Evolutionary conservation across 2,797 vertebrate genomes (phyloP).

Genomic region (Anguilla anguilla): DNA sequence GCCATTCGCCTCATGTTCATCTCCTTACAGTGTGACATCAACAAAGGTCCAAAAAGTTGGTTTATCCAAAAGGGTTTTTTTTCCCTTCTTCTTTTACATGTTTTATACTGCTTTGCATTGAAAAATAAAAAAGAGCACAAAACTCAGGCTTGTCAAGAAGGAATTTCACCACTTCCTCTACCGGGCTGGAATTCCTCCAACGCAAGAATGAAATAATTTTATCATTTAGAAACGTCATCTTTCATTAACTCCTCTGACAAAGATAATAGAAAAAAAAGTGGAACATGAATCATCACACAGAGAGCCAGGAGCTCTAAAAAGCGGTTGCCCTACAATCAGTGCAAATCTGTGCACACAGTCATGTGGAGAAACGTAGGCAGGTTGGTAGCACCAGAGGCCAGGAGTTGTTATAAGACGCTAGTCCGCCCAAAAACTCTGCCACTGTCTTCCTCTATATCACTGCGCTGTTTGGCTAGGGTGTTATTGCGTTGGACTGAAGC

Average conservation of each 20-base stretch:
- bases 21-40: constrained; percentile 7
- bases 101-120: background rate
- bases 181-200: background rate
- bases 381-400: background rate
- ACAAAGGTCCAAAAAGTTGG: background rate
- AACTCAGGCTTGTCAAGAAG: background rate
- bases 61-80: background rate
- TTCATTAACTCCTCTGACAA: background rate
- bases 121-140: background rate
- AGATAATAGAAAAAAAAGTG: background rate
- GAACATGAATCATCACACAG: background rate
- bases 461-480: background rate
- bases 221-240: background rate
- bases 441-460: background rate
- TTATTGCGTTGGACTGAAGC: background rate
- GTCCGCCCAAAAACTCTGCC: background rate
- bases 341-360: background rate
- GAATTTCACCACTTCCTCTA: background rate
- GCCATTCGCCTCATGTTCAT: background rate
- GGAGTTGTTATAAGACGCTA: background rate
- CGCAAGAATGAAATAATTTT: background rate
- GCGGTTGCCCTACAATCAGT: background rate
- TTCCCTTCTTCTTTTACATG: background rate
- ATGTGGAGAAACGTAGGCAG: background rate
- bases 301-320: background rate